Conservation (phyloP, 64 coral and sea anemone genomes). For the Stichodactyla helianthus region DNA sequence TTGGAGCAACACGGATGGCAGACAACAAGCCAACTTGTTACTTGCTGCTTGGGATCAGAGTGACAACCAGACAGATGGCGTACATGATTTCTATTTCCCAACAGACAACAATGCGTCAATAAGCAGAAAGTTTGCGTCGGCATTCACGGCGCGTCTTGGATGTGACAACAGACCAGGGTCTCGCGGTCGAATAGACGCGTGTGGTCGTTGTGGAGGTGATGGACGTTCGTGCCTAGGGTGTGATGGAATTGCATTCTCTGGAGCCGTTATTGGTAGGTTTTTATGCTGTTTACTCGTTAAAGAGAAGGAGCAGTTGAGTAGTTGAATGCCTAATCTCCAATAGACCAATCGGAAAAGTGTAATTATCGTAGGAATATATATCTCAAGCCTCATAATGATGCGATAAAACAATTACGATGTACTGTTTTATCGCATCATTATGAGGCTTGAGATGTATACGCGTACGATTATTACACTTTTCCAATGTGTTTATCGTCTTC, state of each 20-base stretch:
- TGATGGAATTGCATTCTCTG: slow-evolving; percentile 38
- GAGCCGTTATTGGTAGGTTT: slow-evolving; percentile 48
- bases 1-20: slow-evolving; percentile 46
- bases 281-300: not conserved
- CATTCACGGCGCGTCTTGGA: slow-evolving; percentile 30
- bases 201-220: slow-evolving; percentile 61
- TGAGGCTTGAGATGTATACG: too few species aligned
- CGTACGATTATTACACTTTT: too few species aligned
- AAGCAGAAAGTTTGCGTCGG: slow-evolving; percentile 43
- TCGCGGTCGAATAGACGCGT: slow-evolving; percentile 38
- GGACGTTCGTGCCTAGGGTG: slow-evolving; percentile 47
- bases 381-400: too few species aligned
- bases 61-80: slow-evolving; percentile 29
- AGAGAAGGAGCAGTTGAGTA: too few species aligned
- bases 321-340: too few species aligned
- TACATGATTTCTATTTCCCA: slow-evolving; percentile 31
- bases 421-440: too few species aligned
- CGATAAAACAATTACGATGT: too few species aligned
- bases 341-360: too few species aligned
- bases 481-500: too few species aligned
- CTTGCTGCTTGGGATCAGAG: slow-evolving; percentile 57
- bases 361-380: too few species aligned
- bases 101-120: slow-evolving; percentile 26
- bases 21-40: slow-evolving; percentile 16
- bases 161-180: slow-evolving; percentile 63